phyloP scores from a whole-genome alignment of 2,888 invertebrate species.

The Isoperla grammatica region DNA sequence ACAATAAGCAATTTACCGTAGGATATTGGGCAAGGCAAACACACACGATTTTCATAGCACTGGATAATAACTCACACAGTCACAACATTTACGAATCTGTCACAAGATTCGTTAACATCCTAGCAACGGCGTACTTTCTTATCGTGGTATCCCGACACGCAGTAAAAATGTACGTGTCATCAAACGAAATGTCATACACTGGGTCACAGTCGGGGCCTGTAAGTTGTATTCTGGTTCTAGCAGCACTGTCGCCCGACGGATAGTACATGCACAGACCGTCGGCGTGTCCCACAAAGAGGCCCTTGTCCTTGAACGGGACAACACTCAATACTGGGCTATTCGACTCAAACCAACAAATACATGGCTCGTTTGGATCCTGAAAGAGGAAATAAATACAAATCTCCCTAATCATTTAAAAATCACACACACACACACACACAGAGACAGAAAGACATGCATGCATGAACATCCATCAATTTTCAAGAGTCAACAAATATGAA shows the following conservation, averaged over 20 bases:
- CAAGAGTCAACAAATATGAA: too few species aligned
- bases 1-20: too few species aligned
- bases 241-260: constrained; percentile 22
- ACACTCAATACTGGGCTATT: constrained; percentile 53
- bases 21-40: too few species aligned
- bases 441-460: too few species aligned
- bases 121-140: constrained; percentile 56
- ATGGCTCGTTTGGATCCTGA: neutral
- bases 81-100: too few species aligned
- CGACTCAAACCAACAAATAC: constrained; percentile 47
- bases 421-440: too few species aligned
- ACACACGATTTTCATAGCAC: too few species aligned
- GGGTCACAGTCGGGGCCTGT: constrained; percentile 68
- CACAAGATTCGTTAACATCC: constrained; percentile 43
- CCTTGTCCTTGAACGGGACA: constrained; percentile 45
- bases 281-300: constrained; percentile 54
- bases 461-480: too few species aligned
- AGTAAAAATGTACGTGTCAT: constrained; percentile 53
- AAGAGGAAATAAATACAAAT: neutral
- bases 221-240: constrained; percentile 46
- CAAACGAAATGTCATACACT: constrained; percentile 55
- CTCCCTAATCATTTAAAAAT: too few species aligned
- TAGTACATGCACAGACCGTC: constrained; percentile 53
- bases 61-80: too few species aligned
- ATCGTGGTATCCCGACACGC: constrained; percentile 58